Conservation (phyloP, 1,140 invertebrate species). For the Eufriesea mexicana region DNA sequence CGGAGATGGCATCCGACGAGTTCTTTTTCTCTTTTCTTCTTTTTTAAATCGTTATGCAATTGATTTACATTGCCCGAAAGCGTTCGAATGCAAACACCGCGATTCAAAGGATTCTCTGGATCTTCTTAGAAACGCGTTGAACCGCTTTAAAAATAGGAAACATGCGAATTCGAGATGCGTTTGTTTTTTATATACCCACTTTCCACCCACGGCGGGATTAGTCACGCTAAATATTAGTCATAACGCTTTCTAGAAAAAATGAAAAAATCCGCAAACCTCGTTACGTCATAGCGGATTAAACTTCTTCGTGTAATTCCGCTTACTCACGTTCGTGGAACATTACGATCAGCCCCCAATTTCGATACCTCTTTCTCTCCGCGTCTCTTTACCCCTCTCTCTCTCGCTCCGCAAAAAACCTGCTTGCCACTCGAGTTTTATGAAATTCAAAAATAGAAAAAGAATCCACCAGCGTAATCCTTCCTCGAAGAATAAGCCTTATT, state of each 20-base stretch:
- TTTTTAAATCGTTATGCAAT: not conserved
- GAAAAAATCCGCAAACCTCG: not conserved
- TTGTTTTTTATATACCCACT: constrained; percentile 37
- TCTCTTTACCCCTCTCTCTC: not conserved
- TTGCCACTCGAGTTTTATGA: not conserved
- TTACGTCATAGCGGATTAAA: constrained; percentile 36
- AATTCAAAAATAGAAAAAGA: not conserved
- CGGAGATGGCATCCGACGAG: not conserved
- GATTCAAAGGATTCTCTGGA: not conserved
- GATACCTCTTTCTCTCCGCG: too few relatives aligned
- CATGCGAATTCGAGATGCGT: not conserved
- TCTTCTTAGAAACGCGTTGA: constrained; percentile 6
- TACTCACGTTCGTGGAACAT: constrained; percentile 4
- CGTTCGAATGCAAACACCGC: not conserved
- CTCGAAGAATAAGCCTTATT: not conserved
- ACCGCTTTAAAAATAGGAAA: constrained; percentile 23
- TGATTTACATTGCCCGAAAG: not conserved
- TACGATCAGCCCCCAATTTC: constrained; percentile 5
- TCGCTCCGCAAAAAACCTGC: too few relatives aligned
- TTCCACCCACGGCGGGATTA: constrained; percentile 40
- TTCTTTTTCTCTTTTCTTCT: not conserved
- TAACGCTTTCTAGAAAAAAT: constrained; percentile 20
- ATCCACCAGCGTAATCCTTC: not conserved
- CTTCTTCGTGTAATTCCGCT: constrained; percentile 23
- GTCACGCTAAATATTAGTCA: constrained; percentile 41